Percentiles rank a stretch among this genome's conserved stretches.
These are phyloP conservation scores for Anguilla japonica DNA, from an alignment of 2,113 vertebrate genomes.

Conservation along the genomic window DNA sequence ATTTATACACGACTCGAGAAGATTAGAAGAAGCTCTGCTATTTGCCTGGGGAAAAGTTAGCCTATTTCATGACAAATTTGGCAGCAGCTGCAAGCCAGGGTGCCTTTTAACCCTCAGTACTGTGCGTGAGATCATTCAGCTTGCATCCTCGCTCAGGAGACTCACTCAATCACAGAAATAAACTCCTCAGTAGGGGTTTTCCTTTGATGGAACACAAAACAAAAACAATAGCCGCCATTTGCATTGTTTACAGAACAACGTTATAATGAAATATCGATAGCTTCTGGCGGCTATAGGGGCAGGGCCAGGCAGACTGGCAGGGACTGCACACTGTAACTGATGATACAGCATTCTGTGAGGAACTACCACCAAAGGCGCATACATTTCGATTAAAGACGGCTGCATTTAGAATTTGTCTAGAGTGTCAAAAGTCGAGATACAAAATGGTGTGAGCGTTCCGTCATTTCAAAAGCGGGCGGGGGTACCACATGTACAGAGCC, in stretches of 20 bases:
- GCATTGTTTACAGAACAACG: neutral
- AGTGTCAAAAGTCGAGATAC: neutral
- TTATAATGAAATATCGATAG: neutral
- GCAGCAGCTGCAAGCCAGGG: neutral
- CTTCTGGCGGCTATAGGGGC: neutral
- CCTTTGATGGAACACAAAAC: neutral
- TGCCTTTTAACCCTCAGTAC: neutral
- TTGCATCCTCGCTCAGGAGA: neutral
- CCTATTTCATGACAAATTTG: neutral
- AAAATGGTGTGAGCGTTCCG: neutral
- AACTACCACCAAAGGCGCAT: neutral
- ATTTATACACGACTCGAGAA: neutral
- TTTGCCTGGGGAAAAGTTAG: neutral
- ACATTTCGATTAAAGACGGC: neutral
- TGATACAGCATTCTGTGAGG: neutral
- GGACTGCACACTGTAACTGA: neutral
- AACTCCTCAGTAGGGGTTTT: neutral
- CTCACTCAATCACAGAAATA: neutral
- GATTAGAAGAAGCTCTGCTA: slow-evolving; percentile 2
- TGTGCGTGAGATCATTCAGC: neutral
- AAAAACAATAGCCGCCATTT: neutral
- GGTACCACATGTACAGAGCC: neutral
- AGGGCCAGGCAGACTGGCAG: neutral
- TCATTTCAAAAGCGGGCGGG: too few relatives aligned
- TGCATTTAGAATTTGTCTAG: neutral